phyloP scores from a whole-genome alignment of 2,888 invertebrate genomes.

The Carabus problematicus region DNA sequence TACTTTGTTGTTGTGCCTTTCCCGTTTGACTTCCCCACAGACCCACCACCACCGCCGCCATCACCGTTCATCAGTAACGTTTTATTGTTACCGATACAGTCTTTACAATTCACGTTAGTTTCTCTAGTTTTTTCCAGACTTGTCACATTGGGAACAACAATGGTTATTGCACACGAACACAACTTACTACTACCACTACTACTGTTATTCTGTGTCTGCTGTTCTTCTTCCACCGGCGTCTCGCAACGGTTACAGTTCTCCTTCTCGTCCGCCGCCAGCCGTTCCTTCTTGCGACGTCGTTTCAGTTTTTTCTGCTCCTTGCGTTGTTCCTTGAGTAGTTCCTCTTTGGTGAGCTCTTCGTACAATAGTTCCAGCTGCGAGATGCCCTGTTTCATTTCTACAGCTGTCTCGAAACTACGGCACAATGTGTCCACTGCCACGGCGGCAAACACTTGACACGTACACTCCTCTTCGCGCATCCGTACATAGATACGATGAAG shows the following conservation, averaged over 20 bases:
- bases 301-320: conserved; percentile 88
- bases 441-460: conserved; percentile 91
- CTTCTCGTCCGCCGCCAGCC: conserved; percentile 60
- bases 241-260: conserved; percentile 59
- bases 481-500: conserved; percentile 86
- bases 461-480: conserved; percentile 88
- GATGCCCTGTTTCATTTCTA: conserved; percentile 87
- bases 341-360: conserved; percentile 87
- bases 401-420: conserved; percentile 88
- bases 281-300: conserved; percentile 76
- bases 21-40: conserved; percentile 33
- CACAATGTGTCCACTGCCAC: conserved; percentile 86
- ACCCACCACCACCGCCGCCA: conserved; percentile 33
- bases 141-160: conserved; percentile 26
- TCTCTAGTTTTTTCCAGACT: conserved; percentile 44
- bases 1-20: conserved; percentile 25
- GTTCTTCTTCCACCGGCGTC: conserved; percentile 51
- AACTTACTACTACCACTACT: conserved; percentile 40
- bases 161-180: conserved; percentile 46
- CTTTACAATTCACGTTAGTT: conserved; percentile 44
- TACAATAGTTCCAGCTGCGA: conserved; percentile 88
- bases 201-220: conserved; percentile 47
- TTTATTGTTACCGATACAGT: conserved; percentile 44
- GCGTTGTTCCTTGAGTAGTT: conserved; percentile 82
- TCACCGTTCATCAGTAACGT: neutral